Percentiles rank a stretch among this genome's conserved stretches.
Conservation (phyloP, 2,888 invertebrate species). For the Congeria kusceri region DNA sequence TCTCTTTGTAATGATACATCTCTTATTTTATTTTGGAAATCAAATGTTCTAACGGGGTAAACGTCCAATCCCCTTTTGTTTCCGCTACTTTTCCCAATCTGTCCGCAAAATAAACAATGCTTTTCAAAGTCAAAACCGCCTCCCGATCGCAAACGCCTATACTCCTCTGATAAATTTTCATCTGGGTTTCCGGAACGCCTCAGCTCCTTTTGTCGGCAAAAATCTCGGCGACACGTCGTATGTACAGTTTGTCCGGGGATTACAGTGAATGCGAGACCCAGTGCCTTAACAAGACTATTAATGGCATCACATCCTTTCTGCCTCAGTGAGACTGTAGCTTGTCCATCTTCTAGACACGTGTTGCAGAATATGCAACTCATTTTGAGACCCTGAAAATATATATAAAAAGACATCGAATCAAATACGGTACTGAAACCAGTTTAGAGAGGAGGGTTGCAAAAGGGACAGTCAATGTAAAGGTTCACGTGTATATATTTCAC, state of each 20-base stretch:
- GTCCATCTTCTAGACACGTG: too few species aligned
- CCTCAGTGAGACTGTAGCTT: neutral
- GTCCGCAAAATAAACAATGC: slow-evolving; percentile 41
- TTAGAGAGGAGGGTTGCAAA: too few species aligned
- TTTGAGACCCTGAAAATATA: too few species aligned
- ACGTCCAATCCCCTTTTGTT: slow-evolving; percentile 9
- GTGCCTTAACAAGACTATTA: neutral
- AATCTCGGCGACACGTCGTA: slow-evolving; percentile 3
- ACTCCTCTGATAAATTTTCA: neutral
- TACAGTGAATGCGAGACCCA: neutral
- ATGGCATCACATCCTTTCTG: slow-evolving; percentile 13
- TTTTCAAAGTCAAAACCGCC: slow-evolving; percentile 17
- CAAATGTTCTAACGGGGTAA: slow-evolving; percentile 26
- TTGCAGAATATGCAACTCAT: too few species aligned
- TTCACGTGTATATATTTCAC: too few species aligned
- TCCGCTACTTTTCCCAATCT: slow-evolving; percentile 14
- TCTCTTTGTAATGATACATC: slow-evolving; percentile 11
- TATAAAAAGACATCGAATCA: too few species aligned
- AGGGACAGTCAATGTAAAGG: too few species aligned
- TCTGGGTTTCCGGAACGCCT: neutral
- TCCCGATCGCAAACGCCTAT: neutral
- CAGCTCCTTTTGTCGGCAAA: neutral
- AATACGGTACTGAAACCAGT: too few species aligned
- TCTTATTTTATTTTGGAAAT: slow-evolving; percentile 17
- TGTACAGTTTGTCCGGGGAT: slow-evolving; percentile 16